Percentiles rank a stretch among this genome's conserved stretches.
Conservation (phyloP, 1,140 invertebrate genomes). For the Leptinotarsa undecemlineata region DNA sequence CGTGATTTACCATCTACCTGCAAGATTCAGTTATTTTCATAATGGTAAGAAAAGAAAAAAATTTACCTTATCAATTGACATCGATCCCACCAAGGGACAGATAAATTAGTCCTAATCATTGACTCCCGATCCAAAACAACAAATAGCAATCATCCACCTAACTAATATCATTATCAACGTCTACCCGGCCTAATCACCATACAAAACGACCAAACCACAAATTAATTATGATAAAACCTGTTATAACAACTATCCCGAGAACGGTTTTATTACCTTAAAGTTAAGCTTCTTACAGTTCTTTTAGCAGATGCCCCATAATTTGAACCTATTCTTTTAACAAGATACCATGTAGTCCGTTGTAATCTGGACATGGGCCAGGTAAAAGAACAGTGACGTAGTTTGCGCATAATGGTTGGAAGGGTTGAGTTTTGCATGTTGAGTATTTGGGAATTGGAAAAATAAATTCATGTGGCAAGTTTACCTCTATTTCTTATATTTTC, state of each 20-base stretch:
- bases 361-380: constrained; percentile 18
- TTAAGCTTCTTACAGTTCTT: constrained; percentile 30
- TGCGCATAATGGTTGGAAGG: neutral
- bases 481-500: neutral
- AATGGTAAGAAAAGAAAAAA: too few species aligned
- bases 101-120: neutral
- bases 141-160: constrained; percentile 20
- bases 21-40: too few species aligned
- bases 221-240: constrained; percentile 32
- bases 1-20: too few species aligned
- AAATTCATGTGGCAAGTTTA: neutral
- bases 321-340: constrained; percentile 31
- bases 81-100: neutral
- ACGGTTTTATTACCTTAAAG: constrained; percentile 30
- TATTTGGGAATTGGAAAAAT: neutral
- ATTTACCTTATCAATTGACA: too few species aligned
- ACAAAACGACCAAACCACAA: constrained; percentile 27
- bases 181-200: constrained; percentile 12
- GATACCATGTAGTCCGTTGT: constrained; percentile 26
- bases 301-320: constrained; percentile 31
- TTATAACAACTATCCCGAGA: constrained; percentile 26
- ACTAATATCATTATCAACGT: constrained; percentile 29
- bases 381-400: constrained; percentile 16
- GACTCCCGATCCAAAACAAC: constrained; percentile 2
- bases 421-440: neutral